Evolutionary conservation across 1,140 invertebrate genomes (phyloP), one percentile per base, ranked within the genome.

Genomic region (Aleiodes sp.): DNA sequence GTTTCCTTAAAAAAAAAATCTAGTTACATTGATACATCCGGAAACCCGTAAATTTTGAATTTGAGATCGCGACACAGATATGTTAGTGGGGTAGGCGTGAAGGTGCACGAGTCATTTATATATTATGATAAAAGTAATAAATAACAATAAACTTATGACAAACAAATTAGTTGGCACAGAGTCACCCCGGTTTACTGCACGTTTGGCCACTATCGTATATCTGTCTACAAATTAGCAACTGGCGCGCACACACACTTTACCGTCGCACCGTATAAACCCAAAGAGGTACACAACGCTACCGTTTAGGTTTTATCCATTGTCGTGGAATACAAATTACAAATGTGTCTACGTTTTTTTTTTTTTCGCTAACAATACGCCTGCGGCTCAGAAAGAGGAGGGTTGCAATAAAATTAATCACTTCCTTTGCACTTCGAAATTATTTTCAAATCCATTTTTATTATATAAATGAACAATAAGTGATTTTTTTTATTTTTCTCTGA

Each of bases 151-250:
- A 77, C 61, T 78, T 80, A 80, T 80, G 80, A 82, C 78, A 82
- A 82, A 82, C 80, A 81, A 82, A 82, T 82, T 82, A 82, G 76
- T 76, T 76, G 75, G 70, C 52, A 63, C 71, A 69, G 71, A 59
- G 65, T 64, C 46, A 46, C 65, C 68, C 66, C 72, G 68, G 16
- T 76, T n/a, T 16, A 52, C 46, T 52, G 46, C 16, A 73, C 75
- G 46, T 72, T 76, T 52, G 46, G 4, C 21, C 26, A 74, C 78
- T 80, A 81, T 82, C 78, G 79, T 76, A 80, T 77, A 81, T 81
- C 81, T 78, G 73, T 57, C 72, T 80, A 79, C 79, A 82, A 82
- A 82, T 81, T 82, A 81, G 71, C 71, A 75, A 75, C 77, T 75
- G 72, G 79, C 26, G 46, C 46, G 26, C 76, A 75, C 77, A 52